phyloP scores from a whole-genome alignment of 2,113 vertebrate genomes.

The Mystacornis crossleyi region DNA sequence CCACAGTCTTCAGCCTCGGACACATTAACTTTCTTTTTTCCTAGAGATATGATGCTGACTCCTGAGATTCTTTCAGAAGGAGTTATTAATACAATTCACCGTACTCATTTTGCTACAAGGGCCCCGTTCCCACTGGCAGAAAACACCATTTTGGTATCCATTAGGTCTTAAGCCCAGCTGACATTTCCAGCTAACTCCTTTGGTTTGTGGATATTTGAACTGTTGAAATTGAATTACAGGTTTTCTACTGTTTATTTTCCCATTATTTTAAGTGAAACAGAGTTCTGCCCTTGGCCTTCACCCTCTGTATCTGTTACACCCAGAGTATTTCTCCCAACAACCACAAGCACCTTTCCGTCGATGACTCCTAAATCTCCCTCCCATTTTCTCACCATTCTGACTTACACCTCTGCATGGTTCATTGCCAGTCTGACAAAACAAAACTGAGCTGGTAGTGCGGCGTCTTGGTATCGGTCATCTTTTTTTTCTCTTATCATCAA shows the following conservation, averaged over 20 bases:
- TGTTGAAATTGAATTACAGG: neutral
- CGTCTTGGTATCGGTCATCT: conserved; percentile 38
- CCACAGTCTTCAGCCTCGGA: neutral
- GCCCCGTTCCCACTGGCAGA: neutral
- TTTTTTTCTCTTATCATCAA: conserved; percentile 19
- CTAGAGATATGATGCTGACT: neutral
- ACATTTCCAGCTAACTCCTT: neutral
- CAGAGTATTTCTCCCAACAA: neutral
- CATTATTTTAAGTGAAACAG: neutral
- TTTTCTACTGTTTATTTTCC: conserved; percentile 5
- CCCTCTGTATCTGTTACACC: neutral
- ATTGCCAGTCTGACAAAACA: conserved; percentile 13
- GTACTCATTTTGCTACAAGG: neutral
- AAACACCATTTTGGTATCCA: neutral
- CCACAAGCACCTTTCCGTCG: neutral
- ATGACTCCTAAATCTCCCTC: conserved; percentile 12
- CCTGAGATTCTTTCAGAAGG: neutral
- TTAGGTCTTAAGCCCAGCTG: neutral
- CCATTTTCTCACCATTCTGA: conserved; percentile 38
- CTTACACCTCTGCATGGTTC: neutral
- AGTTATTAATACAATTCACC: neutral
- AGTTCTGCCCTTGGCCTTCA: neutral
- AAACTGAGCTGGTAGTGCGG: conserved; percentile 32
- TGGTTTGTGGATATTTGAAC: neutral
- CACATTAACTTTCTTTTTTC: neutral